Base-by-base conservation (phyloP, 2,888 invertebrate species). In the Camptogramma bilineatum region DNA sequence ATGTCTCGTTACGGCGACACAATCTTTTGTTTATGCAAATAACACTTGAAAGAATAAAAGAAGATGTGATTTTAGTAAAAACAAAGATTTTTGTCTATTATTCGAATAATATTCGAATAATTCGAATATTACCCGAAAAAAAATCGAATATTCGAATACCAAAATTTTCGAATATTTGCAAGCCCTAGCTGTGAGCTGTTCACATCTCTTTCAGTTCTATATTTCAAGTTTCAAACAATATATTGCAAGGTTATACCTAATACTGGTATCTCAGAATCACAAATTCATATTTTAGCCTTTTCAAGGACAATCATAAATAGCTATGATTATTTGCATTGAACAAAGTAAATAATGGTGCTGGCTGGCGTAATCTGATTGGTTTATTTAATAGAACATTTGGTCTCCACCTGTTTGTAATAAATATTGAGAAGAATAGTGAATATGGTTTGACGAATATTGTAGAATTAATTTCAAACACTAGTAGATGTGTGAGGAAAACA, bases 341-440 rank as follows among this genome's bases (percentile, higher is more conserved):
- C 68, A 69, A 66, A 68, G 66, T 52, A 57, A 59, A 54, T 47
- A 17, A 64, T 64, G 64, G 51, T 60, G 51, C 62, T 53, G 53
- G 67, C 60, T 57, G 48, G 28, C 34, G 47, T 50, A 16, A 28
- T 62, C 46, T 56, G 44, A 17, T 16, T 7, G 1, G 7, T 7
- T 44, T 44, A 8, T 7, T 44, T 44, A 17, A 44, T 8, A 28
- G 42, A 62, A 64, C 61, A 70, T 42, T 39, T 47, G 53, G 17
- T 39, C 10, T 39, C 47, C 64, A 67, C 50, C 61, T 65, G 66
- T 52, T 64, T 17, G 21, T 44, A 8, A 52, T 50, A 48, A n/a
- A 34, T 44, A 46, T 52, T 2, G 9, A 24, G 44, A 16, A 16
- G 16, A 42, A 16, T 16, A 42, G 16, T 16, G 42, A 16, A n/a